phyloP scores from a whole-genome alignment of 2,113 vertebrate genomes.

The Phalacrocorax carbo region DNA sequence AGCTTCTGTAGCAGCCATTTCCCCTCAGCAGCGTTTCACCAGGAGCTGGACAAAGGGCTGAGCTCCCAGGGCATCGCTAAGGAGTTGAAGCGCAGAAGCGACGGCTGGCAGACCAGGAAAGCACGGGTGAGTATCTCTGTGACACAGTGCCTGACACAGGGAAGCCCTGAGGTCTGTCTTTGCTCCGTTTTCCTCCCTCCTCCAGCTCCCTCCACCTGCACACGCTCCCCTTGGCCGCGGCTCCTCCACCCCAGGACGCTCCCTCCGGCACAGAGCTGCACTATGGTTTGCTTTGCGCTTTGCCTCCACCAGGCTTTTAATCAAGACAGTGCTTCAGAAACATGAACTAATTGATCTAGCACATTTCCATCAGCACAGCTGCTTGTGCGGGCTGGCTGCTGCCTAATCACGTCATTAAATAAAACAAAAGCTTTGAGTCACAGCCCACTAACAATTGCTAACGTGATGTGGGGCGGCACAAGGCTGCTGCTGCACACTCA shows the following conservation, averaged over 20 bases:
- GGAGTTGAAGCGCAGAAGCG: no score
- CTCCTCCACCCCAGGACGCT: neutral
- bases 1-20: neutral
- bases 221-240: no score
- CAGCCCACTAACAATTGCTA: neutral
- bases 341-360: neutral
- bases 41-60: neutral
- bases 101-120: neutral
- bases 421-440: neutral
- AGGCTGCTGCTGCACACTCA: neutral
- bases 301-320: neutral
- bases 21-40: neutral
- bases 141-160: neutral
- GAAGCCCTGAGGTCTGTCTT: neutral
- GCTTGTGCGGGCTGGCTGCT: neutral
- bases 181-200: neutral
- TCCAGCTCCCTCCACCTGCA: neutral
- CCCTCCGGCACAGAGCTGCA: neutral
- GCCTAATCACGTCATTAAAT: neutral
- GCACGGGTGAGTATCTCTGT: rapidly evolving
- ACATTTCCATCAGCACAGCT: neutral
- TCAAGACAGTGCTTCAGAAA: neutral
- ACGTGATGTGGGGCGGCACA: neutral
- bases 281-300: neutral
- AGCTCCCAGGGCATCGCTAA: neutral